phyloP scores from a whole-genome alignment of 2,888 invertebrate species.

The Drosophila neotestacea region DNA sequence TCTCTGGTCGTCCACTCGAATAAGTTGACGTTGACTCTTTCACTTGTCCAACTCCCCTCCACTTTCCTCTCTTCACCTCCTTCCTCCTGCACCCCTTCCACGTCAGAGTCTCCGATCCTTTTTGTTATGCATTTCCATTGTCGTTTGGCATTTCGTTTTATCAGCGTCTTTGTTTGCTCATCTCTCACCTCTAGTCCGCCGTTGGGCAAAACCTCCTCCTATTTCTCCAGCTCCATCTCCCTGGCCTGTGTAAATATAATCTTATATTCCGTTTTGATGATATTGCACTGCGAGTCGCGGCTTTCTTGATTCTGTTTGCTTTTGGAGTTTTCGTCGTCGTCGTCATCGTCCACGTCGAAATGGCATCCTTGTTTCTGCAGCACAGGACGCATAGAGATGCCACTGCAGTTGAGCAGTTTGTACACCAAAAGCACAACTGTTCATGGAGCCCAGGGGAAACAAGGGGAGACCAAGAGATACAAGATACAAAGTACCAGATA shows the following conservation, averaged over 20 bases:
- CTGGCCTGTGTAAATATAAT: conserved; percentile 68
- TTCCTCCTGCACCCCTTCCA: background rate
- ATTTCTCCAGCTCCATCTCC: conserved; percentile 2
- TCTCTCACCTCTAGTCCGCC: conserved; percentile 53
- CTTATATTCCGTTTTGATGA: conserved; percentile 78
- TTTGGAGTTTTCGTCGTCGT: conserved; percentile 31
- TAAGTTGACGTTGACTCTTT: conserved; percentile 74
- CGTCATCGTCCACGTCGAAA: conserved; percentile 32
- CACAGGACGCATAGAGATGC: conserved; percentile 1
- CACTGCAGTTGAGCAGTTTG: conserved; percentile 74
- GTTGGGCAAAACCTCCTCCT: conserved; percentile 25
- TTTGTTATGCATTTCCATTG: conserved; percentile 79
- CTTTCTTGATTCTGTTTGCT: conserved; percentile 69
- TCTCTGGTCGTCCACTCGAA: conserved; percentile 68
- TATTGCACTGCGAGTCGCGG: conserved; percentile 56
- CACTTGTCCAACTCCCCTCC: conserved; percentile 51
- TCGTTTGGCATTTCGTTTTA: conserved; percentile 79
- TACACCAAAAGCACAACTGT: conserved; percentile 73
- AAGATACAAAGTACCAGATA: conserved; percentile 1
- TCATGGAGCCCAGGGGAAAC: conserved; percentile 31
- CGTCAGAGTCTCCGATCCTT: conserved; percentile 29
- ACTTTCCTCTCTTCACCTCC: background rate
- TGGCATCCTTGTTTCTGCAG: conserved; percentile 36
- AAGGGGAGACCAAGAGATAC: conserved; percentile 14
- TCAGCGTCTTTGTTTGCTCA: conserved; percentile 77